These are phyloP conservation scores for Andrena haemorrhoa DNA, from an alignment of 2,888 invertebrate genomes.

Conservation along the genomic window DNA sequence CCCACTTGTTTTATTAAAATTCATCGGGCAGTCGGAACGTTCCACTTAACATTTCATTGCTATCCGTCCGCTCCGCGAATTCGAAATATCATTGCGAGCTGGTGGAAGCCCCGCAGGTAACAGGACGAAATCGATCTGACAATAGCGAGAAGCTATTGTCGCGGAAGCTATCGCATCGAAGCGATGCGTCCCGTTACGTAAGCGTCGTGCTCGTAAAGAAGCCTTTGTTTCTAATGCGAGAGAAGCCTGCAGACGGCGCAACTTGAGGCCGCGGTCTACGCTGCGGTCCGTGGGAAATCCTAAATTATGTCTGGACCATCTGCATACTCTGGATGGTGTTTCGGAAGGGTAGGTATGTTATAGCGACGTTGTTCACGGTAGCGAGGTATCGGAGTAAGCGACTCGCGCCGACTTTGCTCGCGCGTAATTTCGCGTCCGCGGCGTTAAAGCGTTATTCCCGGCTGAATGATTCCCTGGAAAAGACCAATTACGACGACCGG, in stretches of 20 bases:
- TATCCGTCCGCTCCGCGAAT: background rate
- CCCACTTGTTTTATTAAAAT: conserved; percentile 22
- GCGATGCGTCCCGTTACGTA: conserved; percentile 26
- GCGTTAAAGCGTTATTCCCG: conserved; percentile 1
- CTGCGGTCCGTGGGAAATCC: conserved; percentile 27
- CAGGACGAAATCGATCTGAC: conserved; percentile 8
- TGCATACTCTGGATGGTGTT: background rate
- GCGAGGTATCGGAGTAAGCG: background rate
- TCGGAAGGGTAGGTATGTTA: background rate
- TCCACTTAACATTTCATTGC: conserved; percentile 13
- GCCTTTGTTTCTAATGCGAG: conserved; percentile 36
- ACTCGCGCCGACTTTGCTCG: background rate
- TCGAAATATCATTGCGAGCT: background rate
- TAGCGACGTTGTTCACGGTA: background rate
- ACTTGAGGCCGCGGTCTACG: conserved; percentile 7
- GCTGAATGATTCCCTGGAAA: conserved; percentile 3
- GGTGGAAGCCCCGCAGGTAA: conserved; percentile 4
- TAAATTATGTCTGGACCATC: conserved; percentile 42
- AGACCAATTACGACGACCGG: background rate
- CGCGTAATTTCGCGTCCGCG: background rate
- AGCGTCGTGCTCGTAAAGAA: conserved; percentile 37
- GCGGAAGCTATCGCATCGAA: too few relatives aligned
- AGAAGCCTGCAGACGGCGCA: conserved; percentile 19
- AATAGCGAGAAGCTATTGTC: too few relatives aligned
- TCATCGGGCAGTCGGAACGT: background rate